Evolutionary conservation across 2,113 vertebrate genomes (phyloP).

Genomic region (Alligator mississippiensis): DNA sequence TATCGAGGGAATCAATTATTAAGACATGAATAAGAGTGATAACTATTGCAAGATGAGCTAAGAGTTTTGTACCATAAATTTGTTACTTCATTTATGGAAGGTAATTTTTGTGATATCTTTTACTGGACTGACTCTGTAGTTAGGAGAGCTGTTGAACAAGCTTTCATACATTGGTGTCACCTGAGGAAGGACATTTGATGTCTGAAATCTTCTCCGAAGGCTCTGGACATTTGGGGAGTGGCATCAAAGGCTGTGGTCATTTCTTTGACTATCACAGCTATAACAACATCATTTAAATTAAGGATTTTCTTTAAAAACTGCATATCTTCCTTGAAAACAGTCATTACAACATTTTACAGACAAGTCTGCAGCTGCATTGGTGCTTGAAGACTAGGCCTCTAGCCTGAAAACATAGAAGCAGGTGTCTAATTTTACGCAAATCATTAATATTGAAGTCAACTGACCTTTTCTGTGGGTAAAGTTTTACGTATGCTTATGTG

Average conservation of each 20-base stretch:
- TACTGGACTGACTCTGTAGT: too few species aligned
- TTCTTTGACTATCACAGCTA: too few species aligned
- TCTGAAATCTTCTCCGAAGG: too few species aligned
- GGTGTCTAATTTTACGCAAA: neutral
- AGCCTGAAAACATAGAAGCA: neutral
- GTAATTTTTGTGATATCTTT: neutral
- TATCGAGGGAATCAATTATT: neutral
- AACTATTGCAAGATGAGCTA: neutral
- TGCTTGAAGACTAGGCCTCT: neutral
- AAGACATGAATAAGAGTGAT: neutral
- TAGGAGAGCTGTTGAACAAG: too few species aligned
- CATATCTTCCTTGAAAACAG: neutral
- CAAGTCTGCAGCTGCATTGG: neutral
- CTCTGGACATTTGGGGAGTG: too few species aligned
- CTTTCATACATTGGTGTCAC: too few species aligned
- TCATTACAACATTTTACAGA: neutral
- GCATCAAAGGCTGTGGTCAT: too few species aligned
- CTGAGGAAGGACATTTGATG: too few species aligned
- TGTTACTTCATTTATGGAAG: rapidly evolving
- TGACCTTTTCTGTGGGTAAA: neutral
- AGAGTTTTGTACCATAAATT: neutral
- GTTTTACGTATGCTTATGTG: neutral
- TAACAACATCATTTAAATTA: neutral
- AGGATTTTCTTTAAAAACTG: neutral
- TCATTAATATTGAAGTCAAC: neutral